Evolutionary conservation across 2,113 vertebrate genomes (phyloP), one percentile per base, ranked within the genome.

Genomic region (Pleuronectes platessa): DNA sequence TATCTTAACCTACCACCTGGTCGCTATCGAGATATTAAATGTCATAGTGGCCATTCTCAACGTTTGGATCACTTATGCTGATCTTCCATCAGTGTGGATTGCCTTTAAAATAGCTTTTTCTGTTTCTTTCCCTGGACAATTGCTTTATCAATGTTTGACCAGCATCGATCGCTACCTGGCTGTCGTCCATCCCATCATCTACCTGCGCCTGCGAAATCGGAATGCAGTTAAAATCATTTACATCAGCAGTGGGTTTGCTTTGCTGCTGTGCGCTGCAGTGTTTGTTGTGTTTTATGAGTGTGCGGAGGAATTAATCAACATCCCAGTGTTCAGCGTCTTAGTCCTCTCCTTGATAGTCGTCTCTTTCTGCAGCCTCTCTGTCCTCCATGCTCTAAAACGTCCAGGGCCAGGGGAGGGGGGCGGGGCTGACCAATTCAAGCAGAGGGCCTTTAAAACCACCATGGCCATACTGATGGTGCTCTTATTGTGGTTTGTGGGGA

Each of bases 151-250:
- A 6, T 15, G 26, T 2, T 60, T 85, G 24, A 74, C 65, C 45
- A 70, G 81, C 35, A 0, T 70, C 8, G 78, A 85, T 17, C 73
- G 45, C 17, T 85, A 81, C 74, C 15, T 85, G 68, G 82, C 82
- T 0, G 74, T 73, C 0, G 54, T 81, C 8, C 69, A 69, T 40
- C 82, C 82, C 9, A 0, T 81, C 23, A 17, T 23, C n/a, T 84
- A 84, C 53, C 53, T 58, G 23, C 18, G 54, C 12, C 64, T 72
- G 45, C 35, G 13, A 11, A 27, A 47, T 12, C 5, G 14, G 7
- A 13, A 8, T 2, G 21, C 40, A 0, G 15, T 64, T 4, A 40
- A 12, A 24, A 35, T 61, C 10, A 26, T 69, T 31, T 59, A 73
- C 3, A 35, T 70, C 24, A 17, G 13, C 70, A 10, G 47, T 1